These are phyloP conservation scores for Aphidoletes aphidimyza DNA, from an alignment of 2,888 invertebrate species.

Conservation along the genomic window DNA sequence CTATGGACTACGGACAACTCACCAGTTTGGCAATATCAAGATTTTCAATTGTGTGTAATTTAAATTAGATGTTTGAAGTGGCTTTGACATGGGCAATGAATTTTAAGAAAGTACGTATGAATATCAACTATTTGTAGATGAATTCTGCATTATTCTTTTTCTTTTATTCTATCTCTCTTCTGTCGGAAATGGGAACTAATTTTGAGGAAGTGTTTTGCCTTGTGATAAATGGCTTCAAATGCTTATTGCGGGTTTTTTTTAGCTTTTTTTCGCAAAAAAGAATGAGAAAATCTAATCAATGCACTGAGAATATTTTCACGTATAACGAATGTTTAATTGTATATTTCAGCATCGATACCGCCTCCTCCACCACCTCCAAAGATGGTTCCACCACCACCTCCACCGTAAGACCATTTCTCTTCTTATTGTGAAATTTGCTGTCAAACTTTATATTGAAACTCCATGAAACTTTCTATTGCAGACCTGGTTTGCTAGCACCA, in stretches of 20 bases:
- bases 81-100: conserved; percentile 45
- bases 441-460: too few relatives aligned
- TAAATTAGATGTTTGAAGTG: neutral
- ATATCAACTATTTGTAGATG: neutral
- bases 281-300: neutral
- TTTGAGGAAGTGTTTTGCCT: too few relatives aligned
- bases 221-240: too few relatives aligned
- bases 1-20: neutral
- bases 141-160: neutral
- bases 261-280: too few relatives aligned
- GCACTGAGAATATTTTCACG: neutral
- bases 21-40: neutral
- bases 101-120: neutral
- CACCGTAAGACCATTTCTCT: conserved; percentile 68
- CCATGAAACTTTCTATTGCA: neutral
- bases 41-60: neutral
- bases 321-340: conserved; percentile 31
- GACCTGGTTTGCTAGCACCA: conserved; percentile 72
- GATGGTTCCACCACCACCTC: conserved; percentile 75
- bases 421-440: neutral
- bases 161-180: neutral
- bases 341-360: conserved; percentile 56
- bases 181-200: neutral
- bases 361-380: conserved; percentile 63
- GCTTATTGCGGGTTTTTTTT: too few relatives aligned